Conservation (phyloP, 2,888 invertebrate genomes). For the Plemyria rubiginata region DNA sequence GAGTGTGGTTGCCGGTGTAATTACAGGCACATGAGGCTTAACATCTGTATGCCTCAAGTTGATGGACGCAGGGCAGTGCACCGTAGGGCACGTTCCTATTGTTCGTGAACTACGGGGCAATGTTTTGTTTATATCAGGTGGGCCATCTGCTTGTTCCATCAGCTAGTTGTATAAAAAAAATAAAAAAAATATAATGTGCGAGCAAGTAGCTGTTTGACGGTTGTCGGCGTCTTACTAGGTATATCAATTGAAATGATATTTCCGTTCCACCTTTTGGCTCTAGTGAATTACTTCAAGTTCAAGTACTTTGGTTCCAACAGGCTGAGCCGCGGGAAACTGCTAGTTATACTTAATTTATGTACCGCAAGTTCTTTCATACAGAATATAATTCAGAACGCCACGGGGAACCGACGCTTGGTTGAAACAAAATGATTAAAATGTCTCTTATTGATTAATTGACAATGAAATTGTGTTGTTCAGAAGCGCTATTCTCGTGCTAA, state of each 20-base stretch:
- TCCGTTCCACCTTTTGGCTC: not conserved
- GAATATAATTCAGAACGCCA: slow-evolving; percentile 32
- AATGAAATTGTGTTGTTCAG: slow-evolving; percentile 57
- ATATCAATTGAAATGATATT: not conserved
- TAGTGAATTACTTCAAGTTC: not conserved
- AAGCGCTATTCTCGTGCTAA: slow-evolving; percentile 44
- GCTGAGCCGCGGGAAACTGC: not conserved
- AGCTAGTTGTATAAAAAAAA: too few relatives aligned
- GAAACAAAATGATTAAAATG: slow-evolving; percentile 59
- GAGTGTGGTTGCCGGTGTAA: too few relatives aligned
- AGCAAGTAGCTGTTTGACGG: too few relatives aligned
- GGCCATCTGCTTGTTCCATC: too few relatives aligned
- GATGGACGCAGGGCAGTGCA: too few relatives aligned
- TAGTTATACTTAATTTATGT: slow-evolving; percentile 5
- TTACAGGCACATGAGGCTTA: too few relatives aligned
- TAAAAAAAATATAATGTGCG: too few relatives aligned
- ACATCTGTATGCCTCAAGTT: too few relatives aligned
- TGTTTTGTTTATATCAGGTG: too few relatives aligned
- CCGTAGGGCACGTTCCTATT: too few relatives aligned
- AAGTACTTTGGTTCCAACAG: not conserved
- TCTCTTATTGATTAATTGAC: slow-evolving; percentile 64
- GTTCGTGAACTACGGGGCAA: too few relatives aligned
- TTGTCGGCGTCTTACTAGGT: too few relatives aligned
- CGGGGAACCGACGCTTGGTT: slow-evolving; percentile 41
- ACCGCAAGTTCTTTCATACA: slow-evolving; percentile 20